These are phyloP conservation scores for Aphelenchoides fujianensis DNA, from an alignment of 1,140 invertebrate species.

Conservation along the genomic window DNA sequence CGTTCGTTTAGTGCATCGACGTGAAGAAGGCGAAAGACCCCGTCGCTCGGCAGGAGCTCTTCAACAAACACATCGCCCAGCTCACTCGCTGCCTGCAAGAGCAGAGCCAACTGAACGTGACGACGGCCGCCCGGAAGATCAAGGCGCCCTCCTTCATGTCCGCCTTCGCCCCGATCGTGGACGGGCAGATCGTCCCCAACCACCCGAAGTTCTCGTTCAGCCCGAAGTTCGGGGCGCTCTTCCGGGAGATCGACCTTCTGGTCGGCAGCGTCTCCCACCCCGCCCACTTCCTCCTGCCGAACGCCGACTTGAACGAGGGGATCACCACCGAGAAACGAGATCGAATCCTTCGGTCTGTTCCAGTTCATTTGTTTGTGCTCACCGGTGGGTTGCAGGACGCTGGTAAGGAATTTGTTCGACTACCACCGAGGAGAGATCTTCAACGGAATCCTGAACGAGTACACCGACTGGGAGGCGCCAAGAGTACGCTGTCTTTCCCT, in stretches of 20 bases:
- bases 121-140: slow-evolving; percentile 69
- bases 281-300: slow-evolving; percentile 80
- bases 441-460: slow-evolving; percentile 92
- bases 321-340: slow-evolving; percentile 79
- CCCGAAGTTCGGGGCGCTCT: slow-evolving; percentile 55
- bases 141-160: slow-evolving; percentile 66
- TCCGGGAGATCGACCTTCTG: slow-evolving; percentile 73
- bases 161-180: slow-evolving; percentile 70
- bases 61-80: slow-evolving; percentile 40
- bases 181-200: slow-evolving; percentile 69
- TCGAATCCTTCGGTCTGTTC: slow-evolving; percentile 52
- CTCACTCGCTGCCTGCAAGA: slow-evolving; percentile 55
- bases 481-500: no score
- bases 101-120: slow-evolving; percentile 73
- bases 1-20: slow-evolving; percentile 28
- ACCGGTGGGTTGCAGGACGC: slow-evolving; percentile 76
- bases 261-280: slow-evolving; percentile 86
- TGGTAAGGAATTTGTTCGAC: slow-evolving; percentile 74
- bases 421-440: slow-evolving; percentile 92
- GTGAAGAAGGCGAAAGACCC: slow-evolving; percentile 32
- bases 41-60: slow-evolving; percentile 8
- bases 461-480: slow-evolving; percentile 91
- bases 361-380: slow-evolving; percentile 61
- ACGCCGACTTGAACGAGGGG: slow-evolving; percentile 83
- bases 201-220: slow-evolving; percentile 59